These are phyloP conservation scores for Dasysyrphus tricinctus DNA, from an alignment of 2,888 invertebrate species.

Conservation along the genomic window DNA sequence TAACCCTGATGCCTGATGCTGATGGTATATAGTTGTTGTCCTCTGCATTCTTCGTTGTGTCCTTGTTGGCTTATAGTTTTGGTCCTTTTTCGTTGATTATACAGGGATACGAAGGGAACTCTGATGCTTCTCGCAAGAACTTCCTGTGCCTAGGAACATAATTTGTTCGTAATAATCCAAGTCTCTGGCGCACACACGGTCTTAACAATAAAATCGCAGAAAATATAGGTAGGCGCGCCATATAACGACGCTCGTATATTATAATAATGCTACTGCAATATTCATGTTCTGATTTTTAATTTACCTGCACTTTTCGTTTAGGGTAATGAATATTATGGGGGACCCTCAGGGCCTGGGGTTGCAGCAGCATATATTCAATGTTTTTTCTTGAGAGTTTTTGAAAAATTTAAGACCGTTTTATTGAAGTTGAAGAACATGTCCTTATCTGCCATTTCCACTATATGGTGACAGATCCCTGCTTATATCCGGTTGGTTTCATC, in stretches of 20 bases:
- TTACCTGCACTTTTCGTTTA: constrained; percentile 69
- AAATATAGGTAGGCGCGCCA: constrained; percentile 60
- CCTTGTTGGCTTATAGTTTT: constrained; percentile 43
- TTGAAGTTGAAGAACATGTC: constrained; percentile 5
- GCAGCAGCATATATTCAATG: background rate
- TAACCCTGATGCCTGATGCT: constrained; percentile 33
- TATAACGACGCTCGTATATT: constrained; percentile 40
- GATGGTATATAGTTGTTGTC: constrained; percentile 27
- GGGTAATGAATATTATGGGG: constrained; percentile 52
- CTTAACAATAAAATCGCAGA: constrained; percentile 59
- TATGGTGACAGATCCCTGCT: constrained; percentile 11
- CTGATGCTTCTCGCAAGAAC: background rate
- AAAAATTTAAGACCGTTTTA: constrained; percentile 23
- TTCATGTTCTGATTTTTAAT: constrained; percentile 71
- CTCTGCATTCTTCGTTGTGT: background rate
- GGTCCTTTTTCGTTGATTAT: constrained; percentile 70
- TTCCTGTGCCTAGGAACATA: constrained; percentile 59
- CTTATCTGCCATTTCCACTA: background rate
- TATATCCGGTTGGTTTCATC: constrained; percentile 11
- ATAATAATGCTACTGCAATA: constrained; percentile 58
- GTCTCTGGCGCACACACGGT: constrained; percentile 32
- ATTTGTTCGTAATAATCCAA: constrained; percentile 71
- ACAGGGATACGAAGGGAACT: constrained; percentile 38
- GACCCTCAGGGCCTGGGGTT: constrained; percentile 12
- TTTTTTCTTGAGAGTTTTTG: constrained; percentile 47